Evolutionary conservation across 1,140 invertebrate species (phyloP), one percentile per base, ranked within the genome.

Genomic region (Ostrea edulis): DNA sequence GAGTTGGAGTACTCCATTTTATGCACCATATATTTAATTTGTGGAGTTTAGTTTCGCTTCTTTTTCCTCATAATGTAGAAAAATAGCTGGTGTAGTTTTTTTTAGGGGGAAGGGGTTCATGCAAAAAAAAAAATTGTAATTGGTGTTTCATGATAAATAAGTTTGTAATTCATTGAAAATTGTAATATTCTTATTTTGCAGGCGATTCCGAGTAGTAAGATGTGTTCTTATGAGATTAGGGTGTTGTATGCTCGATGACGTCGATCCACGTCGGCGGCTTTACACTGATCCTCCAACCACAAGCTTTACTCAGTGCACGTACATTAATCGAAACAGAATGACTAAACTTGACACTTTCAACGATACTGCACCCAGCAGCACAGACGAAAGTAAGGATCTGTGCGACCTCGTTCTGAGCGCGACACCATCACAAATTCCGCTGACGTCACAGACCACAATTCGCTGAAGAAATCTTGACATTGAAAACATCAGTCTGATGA

Each of bases 151-250:
- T 44, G 35, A 5, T 44, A 44, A 44, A 44, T 44, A 44, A 44
- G 35, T 44, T n/a, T n/a, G n/a, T 2, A 44, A 44, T 44, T 44
- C 35, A 44, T 44, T 44, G 35, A 44, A 44, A 44, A 5, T 2
- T 44, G 35, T 44, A 62, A 62, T 20, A 1, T n/a, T 7, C 20
- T 20, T 62, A n/a, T 62, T 17, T 14, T 77, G 9, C 29, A 77
- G 68, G 68, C 68, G 68, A 77, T 77, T 77, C 68, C 68, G 68
- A 77, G 12, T 77, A 77, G 29, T 77, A 77, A 77, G 68, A 25
- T 77, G 22, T 77, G 68, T 77, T 77, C 68, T 77, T 9, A 29
- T 35, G 68, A 77, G 68, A 29, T 77, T 77, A 35, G 68, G 68
- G 14, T 77, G 68, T 25, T 77, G 68, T 25, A 9, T 77, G 25